Conservation (phyloP, 1,140 invertebrate species). For the Megalopta genalis region DNA sequence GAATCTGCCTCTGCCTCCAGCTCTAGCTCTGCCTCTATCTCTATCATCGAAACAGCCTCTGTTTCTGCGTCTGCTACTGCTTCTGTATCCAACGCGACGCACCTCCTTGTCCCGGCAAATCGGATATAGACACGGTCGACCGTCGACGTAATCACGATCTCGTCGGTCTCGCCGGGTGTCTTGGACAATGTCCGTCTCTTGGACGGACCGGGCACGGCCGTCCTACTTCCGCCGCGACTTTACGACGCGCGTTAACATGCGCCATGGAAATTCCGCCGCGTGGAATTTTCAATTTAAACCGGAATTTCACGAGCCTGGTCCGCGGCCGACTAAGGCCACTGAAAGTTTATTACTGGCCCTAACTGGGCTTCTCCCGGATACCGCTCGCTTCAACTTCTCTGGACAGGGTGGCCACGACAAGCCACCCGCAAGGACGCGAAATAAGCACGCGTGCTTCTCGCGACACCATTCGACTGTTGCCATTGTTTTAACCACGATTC, state of each 20-base stretch:
- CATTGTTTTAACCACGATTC: no score
- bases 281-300: conserved; percentile 45
- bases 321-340: not conserved
- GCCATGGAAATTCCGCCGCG: conserved; percentile 9
- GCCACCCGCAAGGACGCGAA: not conserved
- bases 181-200: not conserved
- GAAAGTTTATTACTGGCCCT: conserved; percentile 26
- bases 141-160: not conserved
- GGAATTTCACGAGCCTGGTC: conserved; percentile 22
- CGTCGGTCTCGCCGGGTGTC: not conserved
- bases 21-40: no score
- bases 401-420: not conserved
- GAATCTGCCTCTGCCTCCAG: no score
- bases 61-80: no score
- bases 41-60: no score
- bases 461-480: not conserved
- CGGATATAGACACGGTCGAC: no score
- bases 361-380: conserved; percentile 10
- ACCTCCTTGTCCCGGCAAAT: no score
- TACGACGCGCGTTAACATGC: not conserved
- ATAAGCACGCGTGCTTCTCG: conserved; percentile 15
- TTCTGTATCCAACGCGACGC: no score
- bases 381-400: not conserved
- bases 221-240: conserved; percentile 12
- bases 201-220: not conserved